Percentiles rank a stretch among this genome's conserved stretches.
These are phyloP conservation scores for Calephelis nemesis DNA, from an alignment of 1,140 invertebrate species.

Conservation along the genomic window DNA sequence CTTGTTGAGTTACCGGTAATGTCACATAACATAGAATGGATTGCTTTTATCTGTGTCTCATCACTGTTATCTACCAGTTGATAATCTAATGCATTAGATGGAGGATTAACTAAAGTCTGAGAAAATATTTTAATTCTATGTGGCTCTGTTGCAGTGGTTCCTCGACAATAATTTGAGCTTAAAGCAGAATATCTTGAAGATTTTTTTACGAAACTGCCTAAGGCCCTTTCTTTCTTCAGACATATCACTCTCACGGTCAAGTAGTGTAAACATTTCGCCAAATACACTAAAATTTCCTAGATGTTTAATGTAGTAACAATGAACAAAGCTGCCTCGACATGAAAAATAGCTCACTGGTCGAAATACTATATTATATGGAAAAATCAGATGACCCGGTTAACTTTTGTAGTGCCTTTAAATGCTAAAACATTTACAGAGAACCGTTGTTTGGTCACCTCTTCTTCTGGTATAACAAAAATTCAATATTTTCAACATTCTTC, in stretches of 20 bases:
- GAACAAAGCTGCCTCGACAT: not conserved
- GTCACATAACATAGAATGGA: no score
- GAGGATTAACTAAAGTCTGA: no score
- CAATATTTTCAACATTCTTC: not conserved
- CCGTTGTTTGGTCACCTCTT: not conserved
- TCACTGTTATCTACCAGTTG: no score
- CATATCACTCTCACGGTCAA: not conserved
- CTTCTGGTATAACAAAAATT: slow-evolving; percentile 2
- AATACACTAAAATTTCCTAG: not conserved
- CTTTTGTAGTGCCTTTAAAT: not conserved
- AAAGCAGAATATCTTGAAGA: not conserved
- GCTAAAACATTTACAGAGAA: not conserved
- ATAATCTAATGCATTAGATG: no score
- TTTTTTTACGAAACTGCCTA: not conserved
- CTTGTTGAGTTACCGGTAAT: no score
- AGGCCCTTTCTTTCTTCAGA: not conserved
- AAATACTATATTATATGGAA: not conserved
- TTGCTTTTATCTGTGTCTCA: no score
- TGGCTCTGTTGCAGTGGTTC: no score
- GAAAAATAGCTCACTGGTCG: not conserved
- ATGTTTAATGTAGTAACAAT: no score
- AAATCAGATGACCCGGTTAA: not conserved
- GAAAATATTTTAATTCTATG: no score
- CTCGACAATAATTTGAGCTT: not conserved
- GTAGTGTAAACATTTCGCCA: not conserved